Evolutionary conservation across 1,140 invertebrate genomes (phyloP).

Genomic region (Doryteuthis pealeii): DNA sequence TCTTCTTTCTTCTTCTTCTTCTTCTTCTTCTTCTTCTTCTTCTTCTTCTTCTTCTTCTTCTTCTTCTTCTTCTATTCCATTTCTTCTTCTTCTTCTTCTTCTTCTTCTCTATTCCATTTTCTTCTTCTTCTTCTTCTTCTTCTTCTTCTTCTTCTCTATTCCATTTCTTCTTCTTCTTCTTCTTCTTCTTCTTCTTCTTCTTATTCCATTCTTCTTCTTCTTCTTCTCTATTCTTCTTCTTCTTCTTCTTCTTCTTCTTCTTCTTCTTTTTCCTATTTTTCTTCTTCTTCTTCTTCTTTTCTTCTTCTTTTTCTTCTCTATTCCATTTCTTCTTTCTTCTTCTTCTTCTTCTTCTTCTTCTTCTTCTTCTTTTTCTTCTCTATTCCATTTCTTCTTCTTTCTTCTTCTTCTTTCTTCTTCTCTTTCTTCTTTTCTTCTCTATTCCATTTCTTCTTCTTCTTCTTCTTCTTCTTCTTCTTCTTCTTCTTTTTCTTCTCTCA

Average conservation of each 20-base stretch:
- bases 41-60: not conserved
- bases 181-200: too few species aligned
- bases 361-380: conserved; percentile 11
- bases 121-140: not conserved
- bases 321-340: not conserved
- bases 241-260: too few species aligned
- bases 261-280: too few species aligned
- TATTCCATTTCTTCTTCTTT: not conserved
- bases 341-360: conserved; percentile 6
- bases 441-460: too few species aligned
- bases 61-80: conserved; percentile 5
- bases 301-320: conserved; percentile 9
- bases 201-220: too few species aligned
- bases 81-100: not conserved
- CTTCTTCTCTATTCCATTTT: not conserved
- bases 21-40: not conserved
- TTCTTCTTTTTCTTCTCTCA: too few species aligned
- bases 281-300: conserved; percentile 12
- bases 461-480: too few species aligned
- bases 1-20: not conserved
- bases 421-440: conserved; percentile 13
- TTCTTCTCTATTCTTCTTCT: too few species aligned
- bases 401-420: conserved; percentile 3
- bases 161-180: too few species aligned
- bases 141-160: not conserved